phyloP scores from a whole-genome alignment of 2,888 invertebrate genomes.

The Teinopalpus imperialis region DNA sequence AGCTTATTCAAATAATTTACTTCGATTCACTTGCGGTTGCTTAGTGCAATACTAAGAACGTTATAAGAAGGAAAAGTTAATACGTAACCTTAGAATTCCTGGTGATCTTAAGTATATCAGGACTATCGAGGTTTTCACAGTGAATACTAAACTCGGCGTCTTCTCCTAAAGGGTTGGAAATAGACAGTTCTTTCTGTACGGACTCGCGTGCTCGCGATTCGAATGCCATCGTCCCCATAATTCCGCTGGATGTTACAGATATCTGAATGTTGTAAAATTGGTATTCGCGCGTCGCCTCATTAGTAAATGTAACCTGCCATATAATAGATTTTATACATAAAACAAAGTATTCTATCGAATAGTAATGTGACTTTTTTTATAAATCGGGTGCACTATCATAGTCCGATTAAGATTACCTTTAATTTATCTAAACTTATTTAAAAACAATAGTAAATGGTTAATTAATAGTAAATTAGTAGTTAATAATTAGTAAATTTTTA shows the following conservation, averaged over 20 bases:
- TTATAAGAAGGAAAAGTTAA: neutral
- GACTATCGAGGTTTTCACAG: slow-evolving; percentile 50
- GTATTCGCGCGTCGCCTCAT: slow-evolving; percentile 58
- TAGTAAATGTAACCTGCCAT: slow-evolving; percentile 61
- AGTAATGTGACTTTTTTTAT: too few relatives aligned
- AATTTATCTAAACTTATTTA: too few relatives aligned
- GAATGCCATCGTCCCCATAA: slow-evolving; percentile 59
- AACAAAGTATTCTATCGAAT: too few relatives aligned
- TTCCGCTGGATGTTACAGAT: slow-evolving; percentile 50
- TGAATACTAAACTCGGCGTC: slow-evolving; percentile 48
- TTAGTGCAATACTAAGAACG: neutral
- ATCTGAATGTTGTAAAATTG: slow-evolving; percentile 62
- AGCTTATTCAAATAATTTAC: too few relatives aligned
- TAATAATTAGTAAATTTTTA: too few relatives aligned
- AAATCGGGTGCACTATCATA: too few relatives aligned
- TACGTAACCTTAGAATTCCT: slow-evolving; percentile 59
- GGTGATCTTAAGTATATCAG: slow-evolving; percentile 46
- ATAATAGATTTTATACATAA: neutral
- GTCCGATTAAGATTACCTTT: too few relatives aligned
- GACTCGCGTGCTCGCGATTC: slow-evolving; percentile 61
- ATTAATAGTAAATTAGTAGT: too few relatives aligned
- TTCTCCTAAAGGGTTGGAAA: slow-evolving; percentile 54
- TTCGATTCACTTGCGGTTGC: too few relatives aligned
- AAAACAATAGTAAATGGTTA: too few relatives aligned
- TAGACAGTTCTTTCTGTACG: slow-evolving; percentile 49